A percentile compares a stretch with the other conserved stretches of the same genome.
These are phyloP conservation scores for Catalaphyllia jardinei DNA, from an alignment of 64 coral and sea anemone species.

Conservation along the genomic window DNA sequence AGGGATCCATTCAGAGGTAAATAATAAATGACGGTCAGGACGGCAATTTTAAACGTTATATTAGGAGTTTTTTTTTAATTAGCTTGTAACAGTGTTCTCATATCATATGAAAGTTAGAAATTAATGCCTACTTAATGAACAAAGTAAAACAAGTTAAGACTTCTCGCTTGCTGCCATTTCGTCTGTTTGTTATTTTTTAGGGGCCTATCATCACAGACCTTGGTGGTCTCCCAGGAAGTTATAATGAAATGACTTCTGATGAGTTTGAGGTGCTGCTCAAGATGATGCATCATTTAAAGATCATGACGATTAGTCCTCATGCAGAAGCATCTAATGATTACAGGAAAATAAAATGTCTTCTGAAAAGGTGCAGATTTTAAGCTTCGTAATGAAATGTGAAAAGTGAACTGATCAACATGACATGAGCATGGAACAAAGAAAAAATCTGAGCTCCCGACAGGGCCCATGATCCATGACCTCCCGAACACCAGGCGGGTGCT, in stretches of 20 bases:
- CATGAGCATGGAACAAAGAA: too few species aligned
- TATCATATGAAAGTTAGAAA: too few species aligned
- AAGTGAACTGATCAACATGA: too few species aligned
- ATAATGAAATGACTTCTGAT: background rate
- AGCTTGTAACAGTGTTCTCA: too few species aligned
- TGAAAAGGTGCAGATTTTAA: constrained; percentile 23
- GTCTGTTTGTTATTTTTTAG: background rate
- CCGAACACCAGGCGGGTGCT: too few species aligned
- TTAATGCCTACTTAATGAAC: too few species aligned
- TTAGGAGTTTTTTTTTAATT: too few species aligned
- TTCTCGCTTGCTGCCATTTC: background rate
- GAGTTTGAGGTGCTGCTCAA: constrained; percentile 25
- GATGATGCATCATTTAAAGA: constrained; percentile 14
- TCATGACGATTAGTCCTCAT: constrained; percentile 50
- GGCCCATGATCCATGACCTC: too few species aligned
- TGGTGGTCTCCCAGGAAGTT: constrained; percentile 26
- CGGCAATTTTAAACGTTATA: too few species aligned
- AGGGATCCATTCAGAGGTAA: background rate
- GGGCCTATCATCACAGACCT: constrained; percentile 47
- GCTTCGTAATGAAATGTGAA: too few species aligned
- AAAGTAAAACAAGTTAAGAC: too few species aligned
- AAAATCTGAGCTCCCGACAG: too few species aligned
- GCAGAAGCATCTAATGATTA: background rate
- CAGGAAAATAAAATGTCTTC: constrained; percentile 12
- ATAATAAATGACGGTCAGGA: background rate